Conservation (phyloP, 2,113 vertebrate genomes). For the Dicaeum eximium region DNA sequence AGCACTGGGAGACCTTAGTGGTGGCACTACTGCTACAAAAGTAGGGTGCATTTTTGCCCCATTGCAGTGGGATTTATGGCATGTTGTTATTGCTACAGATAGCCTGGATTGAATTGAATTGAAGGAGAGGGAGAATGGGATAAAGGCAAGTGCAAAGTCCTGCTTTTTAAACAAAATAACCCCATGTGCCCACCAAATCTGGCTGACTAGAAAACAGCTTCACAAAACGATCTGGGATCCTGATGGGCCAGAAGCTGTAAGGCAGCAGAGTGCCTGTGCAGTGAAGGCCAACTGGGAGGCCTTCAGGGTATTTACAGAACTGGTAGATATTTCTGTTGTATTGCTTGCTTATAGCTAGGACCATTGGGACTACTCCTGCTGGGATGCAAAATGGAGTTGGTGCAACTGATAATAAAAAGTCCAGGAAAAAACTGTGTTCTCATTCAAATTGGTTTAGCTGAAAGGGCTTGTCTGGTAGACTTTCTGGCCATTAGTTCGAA, state of each 20-base stretch:
- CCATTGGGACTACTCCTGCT: neutral
- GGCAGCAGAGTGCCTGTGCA: neutral
- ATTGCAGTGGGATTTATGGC: neutral
- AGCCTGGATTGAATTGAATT: neutral
- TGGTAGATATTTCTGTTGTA: neutral
- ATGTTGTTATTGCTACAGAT: neutral
- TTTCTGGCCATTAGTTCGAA: neutral
- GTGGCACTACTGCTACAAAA: neutral
- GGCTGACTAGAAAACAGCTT: neutral
- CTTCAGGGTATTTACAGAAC: neutral
- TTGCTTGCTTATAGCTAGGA: neutral
- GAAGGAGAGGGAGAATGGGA: neutral
- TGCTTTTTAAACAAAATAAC: neutral
- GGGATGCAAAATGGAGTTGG: neutral
- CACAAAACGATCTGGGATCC: neutral
- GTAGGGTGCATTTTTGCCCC: neutral
- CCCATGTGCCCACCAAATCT: rapidly evolving
- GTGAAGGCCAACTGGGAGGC: neutral
- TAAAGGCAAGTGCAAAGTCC: neutral
- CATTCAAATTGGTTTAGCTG: neutral
- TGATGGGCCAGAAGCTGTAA: neutral
- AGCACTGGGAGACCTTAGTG: neutral
- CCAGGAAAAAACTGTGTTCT: neutral
- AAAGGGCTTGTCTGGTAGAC: neutral
- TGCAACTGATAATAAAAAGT: neutral